Conservation (phyloP, 1,140 invertebrate species). For the Drosophila sulfurigaster region DNA sequence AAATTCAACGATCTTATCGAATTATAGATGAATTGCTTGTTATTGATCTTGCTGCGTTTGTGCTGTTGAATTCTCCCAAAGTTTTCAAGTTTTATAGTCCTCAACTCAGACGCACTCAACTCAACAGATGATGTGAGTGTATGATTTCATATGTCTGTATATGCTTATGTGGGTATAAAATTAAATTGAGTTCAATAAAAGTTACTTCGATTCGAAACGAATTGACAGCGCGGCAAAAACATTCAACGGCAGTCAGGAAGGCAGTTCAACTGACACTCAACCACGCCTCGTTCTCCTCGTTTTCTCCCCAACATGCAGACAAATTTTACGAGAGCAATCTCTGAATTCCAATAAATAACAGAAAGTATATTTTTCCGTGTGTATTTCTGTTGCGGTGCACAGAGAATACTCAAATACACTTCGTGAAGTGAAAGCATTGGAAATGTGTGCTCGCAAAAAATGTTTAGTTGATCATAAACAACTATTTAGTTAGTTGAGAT, state of each 20-base stretch:
- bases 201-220: constrained; percentile 26
- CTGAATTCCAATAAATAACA: constrained; percentile 15
- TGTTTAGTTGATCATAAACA: too few species aligned
- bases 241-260: neutral
- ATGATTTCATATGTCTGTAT: constrained; percentile 8
- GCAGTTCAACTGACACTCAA: neutral
- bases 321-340: constrained; percentile 49
- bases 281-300: too few species aligned
- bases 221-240: constrained; percentile 25
- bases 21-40: too few species aligned
- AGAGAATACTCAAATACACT: too few species aligned
- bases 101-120: constrained; percentile 14
- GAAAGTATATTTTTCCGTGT: constrained; percentile 9
- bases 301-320: neutral
- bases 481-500: too few species aligned
- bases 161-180: constrained; percentile 32
- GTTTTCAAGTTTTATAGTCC: neutral
- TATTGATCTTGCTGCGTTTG: too few species aligned
- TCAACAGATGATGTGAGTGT: neutral
- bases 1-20: too few species aligned
- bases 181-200: constrained; percentile 73
- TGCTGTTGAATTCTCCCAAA: too few species aligned
- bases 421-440: too few species aligned
- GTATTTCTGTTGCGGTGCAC: too few species aligned
- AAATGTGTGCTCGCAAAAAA: too few species aligned